Evolutionary conservation across 37 sponge, comb jelly and placozoan species (phyloP).

Genomic region (Aplysina aerophoba): DNA sequence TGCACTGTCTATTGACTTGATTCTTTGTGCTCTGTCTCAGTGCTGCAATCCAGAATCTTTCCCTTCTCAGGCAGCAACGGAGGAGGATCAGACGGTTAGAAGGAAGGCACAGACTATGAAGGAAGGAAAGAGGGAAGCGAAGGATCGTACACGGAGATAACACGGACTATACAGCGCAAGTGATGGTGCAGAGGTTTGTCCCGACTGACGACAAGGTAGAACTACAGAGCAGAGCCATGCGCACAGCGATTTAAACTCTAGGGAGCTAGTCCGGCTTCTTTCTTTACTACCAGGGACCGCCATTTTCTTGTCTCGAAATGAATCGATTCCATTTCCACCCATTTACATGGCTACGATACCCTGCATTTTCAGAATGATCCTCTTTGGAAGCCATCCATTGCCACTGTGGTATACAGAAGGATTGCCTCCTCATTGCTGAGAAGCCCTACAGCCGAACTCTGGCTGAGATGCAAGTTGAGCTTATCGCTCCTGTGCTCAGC

Average conservation of each 20-base stretch:
- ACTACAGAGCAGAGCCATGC: too few species aligned
- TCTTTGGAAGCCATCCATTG: conserved; percentile 14
- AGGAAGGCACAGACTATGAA: too few species aligned
- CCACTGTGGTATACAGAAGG: too few species aligned
- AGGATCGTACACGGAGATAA: background rate
- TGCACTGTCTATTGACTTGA: background rate
- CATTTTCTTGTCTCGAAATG: background rate
- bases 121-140: background rate
- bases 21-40: background rate
- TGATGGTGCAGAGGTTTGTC: background rate
- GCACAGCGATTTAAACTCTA: too few species aligned
- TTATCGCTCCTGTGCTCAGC: too few species aligned
- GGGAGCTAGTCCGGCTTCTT: too few species aligned
- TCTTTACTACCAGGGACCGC: background rate
- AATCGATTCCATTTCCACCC: background rate
- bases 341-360: background rate
- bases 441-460: too few species aligned
- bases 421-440: too few species aligned
- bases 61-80: too few species aligned
- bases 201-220: background rate
- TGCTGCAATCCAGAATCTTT: too few species aligned
- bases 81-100: too few species aligned
- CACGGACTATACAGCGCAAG: background rate
- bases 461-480: too few species aligned
- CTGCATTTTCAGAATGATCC: background rate